Base-by-base conservation (phyloP, 2,797 vertebrate species). In the Lepidocolaptes lacrymiger region DNA sequence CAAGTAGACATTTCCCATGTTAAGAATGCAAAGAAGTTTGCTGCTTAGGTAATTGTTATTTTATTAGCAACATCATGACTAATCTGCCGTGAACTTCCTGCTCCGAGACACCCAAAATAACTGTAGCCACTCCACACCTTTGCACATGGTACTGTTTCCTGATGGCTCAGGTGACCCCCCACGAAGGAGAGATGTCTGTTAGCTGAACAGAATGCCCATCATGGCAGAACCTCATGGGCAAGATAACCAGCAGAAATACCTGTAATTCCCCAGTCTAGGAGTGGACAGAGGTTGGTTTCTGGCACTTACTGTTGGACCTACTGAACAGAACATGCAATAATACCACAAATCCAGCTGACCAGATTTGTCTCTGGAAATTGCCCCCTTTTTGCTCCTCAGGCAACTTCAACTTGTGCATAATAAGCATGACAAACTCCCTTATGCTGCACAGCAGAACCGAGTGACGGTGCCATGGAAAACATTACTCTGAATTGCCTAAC, bases 391-490 rank as follows among this genome's bases (percentile, higher is more conserved):
- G 52, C 44, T 77, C 49, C 52, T 88, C 30, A 21, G 39, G 48
- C 16, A 72, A 43, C 28, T 66, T 19, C 6, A 44, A 51, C 52
- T 59, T 61, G 19, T 43, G 59, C 58, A 18, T 0, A 17, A 34
- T 0, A 6, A 80, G 30, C 6, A 13, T 1, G 12, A 77, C 30
- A 41, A 22, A 19, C 28, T 68, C 24, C 55, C 16, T 39, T 3
- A 21, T 0, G 0, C 41, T 30, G 2, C 1, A 21, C 64, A 44
- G 51, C 18, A 1, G 3, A 22, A 52, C 0, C 0, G 14, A 75
- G 16, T 1, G 44, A 49, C 0, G 0, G 19, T 34, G 44, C 62
- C 77, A n/a, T 2, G 51, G 85, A 91, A 91, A 95, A 86, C n/a
- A n/a, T 7, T 34, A 51, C 78, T 46, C 46, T 28, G 17, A 59